These are phyloP conservation scores for Himalopsyche phryganea DNA, from an alignment of 1,140 invertebrate genomes.

Conservation along the genomic window DNA sequence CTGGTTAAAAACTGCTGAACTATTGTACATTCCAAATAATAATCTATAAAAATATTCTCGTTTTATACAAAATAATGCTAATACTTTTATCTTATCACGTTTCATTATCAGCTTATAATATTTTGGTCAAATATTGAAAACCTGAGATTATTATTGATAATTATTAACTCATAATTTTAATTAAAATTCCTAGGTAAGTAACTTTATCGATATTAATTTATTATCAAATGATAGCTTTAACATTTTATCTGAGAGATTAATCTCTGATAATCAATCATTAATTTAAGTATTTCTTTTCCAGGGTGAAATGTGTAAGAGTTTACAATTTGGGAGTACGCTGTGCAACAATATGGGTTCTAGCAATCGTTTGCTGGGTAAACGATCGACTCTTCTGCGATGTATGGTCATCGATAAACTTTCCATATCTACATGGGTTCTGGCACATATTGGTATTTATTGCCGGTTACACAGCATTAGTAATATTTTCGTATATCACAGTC, in stretches of 20 bases:
- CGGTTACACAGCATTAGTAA: conserved; percentile 68
- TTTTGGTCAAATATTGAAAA: neutral
- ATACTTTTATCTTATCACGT: conserved; percentile 11
- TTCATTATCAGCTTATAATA: no score
- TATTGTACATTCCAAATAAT: no score
- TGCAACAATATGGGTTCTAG: conserved; percentile 62
- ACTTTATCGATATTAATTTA: no score
- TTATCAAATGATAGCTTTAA: no score
- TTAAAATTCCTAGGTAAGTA: no score
- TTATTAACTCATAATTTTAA: no score
- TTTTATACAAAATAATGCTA: no score
- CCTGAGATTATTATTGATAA: conserved; percentile 12
- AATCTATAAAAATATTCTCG: no score
- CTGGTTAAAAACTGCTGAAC: no score
- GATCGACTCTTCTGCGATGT: conserved; percentile 75
- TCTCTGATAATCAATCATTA: no score
- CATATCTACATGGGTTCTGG: conserved; percentile 78
- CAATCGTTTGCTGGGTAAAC: conserved; percentile 72
- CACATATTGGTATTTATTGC: conserved; percentile 78
- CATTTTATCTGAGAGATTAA: no score
- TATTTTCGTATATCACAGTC: conserved; percentile 76
- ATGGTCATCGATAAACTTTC: conserved; percentile 71
- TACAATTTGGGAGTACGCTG: conserved; percentile 65
- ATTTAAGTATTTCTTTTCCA: conserved; percentile 38
- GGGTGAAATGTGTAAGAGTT: conserved; percentile 62